Evolutionary conservation across 2,888 invertebrate species (phyloP).

Genomic region (Phortica magna): DNA sequence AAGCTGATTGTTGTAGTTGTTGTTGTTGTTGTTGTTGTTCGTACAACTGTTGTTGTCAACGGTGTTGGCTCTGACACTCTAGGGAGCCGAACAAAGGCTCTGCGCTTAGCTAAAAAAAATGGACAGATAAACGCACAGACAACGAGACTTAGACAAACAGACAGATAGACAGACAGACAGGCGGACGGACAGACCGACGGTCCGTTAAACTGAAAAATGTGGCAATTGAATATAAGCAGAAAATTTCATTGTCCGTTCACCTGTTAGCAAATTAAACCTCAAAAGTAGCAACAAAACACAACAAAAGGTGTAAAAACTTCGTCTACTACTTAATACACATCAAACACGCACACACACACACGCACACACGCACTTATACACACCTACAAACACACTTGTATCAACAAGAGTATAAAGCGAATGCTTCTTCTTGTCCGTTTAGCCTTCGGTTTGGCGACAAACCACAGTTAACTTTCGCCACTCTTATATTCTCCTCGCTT

Average conservation of each 20-base stretch:
- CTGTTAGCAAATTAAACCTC: neutral
- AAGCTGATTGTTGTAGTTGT: conserved; percentile 52
- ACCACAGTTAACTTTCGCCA: too few relatives aligned
- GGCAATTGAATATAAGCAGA: neutral
- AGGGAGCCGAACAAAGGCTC: neutral
- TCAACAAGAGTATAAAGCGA: too few relatives aligned
- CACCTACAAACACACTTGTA: too few relatives aligned
- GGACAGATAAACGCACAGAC: neutral
- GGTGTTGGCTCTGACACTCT: neutral
- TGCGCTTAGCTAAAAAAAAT: neutral
- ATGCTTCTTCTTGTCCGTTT: neutral
- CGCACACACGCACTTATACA: neutral
- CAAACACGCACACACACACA: neutral
- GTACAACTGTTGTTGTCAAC: neutral
- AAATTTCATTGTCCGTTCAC: neutral
- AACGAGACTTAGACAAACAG: neutral
- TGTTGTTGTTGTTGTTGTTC: neutral
- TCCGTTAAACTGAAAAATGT: neutral
- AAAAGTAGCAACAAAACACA: neutral
- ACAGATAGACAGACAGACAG: neutral
- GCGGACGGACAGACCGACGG: neutral
- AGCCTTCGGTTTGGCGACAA: neutral
- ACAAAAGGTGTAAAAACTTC: conserved; percentile 4
- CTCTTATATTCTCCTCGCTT: too few relatives aligned
- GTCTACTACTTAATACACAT: neutral